Evolutionary conservation across 2,888 invertebrate species (phyloP).

Genomic region (Phyllotreta striolata): DNA sequence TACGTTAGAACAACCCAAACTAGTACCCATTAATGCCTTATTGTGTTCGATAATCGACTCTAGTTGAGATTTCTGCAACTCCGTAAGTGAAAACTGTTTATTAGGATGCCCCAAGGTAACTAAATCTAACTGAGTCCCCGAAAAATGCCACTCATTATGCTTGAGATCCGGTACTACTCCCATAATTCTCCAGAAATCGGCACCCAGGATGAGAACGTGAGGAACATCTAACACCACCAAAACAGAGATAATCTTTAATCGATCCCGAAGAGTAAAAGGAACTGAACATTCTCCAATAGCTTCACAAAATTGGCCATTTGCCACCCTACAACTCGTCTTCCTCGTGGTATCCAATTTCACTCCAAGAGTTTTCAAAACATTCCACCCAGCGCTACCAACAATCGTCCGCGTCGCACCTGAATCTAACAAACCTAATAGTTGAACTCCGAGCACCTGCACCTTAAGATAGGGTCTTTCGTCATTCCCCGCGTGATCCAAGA

Average conservation of each 20-base stretch:
- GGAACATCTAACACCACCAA: constrained; percentile 14
- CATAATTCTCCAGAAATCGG: constrained; percentile 13
- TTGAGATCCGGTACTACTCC: constrained; percentile 24
- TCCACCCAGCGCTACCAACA: constrained; percentile 29
- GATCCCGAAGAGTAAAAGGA: constrained; percentile 23
- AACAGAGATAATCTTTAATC: constrained; percentile 19
- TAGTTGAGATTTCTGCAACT: no score
- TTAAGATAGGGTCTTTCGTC: constrained; percentile 10
- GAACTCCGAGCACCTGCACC: constrained; percentile 21
- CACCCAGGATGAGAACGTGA: not conserved
- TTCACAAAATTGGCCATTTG: constrained; percentile 28
- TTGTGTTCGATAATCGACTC: no score
- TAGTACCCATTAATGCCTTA: constrained; percentile 1
- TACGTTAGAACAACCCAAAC: not conserved
- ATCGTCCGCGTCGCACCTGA: constrained; percentile 33
- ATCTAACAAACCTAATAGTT: constrained; percentile 28
- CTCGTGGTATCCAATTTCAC: constrained; percentile 18
- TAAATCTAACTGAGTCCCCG: not conserved
- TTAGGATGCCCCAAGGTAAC: no score
- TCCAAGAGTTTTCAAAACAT: constrained; percentile 17
- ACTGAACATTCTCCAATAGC: constrained; percentile 27
- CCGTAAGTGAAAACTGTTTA: no score
- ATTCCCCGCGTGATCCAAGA: constrained; percentile 24
- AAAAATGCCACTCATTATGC: constrained; percentile 25
- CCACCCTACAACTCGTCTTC: constrained; percentile 22